Base-by-base conservation (phyloP, 2,113 vertebrate genomes). In the Pavo muticus region DNA sequence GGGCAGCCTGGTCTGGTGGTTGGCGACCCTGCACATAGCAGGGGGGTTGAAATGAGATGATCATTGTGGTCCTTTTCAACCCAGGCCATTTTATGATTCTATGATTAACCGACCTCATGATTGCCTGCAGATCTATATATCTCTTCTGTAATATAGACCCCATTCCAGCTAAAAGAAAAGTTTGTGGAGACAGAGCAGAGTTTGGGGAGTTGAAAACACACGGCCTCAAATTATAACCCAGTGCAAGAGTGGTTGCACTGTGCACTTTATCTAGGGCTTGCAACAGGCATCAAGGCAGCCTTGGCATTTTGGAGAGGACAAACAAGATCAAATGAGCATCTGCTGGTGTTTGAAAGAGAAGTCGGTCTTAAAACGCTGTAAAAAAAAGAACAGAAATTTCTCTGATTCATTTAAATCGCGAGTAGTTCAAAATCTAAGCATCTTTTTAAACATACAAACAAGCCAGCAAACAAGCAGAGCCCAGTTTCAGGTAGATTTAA, bases 401-500 rank as follows among this genome's bases (percentile, higher is more conserved):
- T 81, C 60, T 67, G 39, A 61, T 84, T 84, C 86, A 48, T 74
- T 88, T 71, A 39, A 92, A 67, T 48, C 5, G 73, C 4, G 12
- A 29, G 5, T 9, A 65, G 84, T 54, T 67, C 1, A 0, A 59
- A 57, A 82, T 82, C 78, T 65, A 81, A 79, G 80, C 32, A 68
- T 84, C 74, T 91, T 59, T 83, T 63, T 77, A 78, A 88, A 47
- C 56, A 57, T 52, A 73, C 64, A 91, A 87, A 82, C 50, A 78
- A 90, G 84, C 45, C 88, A 52, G 52, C 29, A 60, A 94, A 91
- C 89, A 94, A 79, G 54, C 80, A 45, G 72, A 88, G 61, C 87
- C 91, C 69, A 40, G 45, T 82, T 94, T 84, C 57, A 92, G 89
- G 91, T 95, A 93, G 83, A 64, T 93, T 93, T 91, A 94, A 94